Percentiles rank a stretch among this genome's conserved stretches.
These are phyloP conservation scores for Nettapus auritus DNA, from an alignment of 2,113 vertebrate genomes.

Conservation along the genomic window DNA sequence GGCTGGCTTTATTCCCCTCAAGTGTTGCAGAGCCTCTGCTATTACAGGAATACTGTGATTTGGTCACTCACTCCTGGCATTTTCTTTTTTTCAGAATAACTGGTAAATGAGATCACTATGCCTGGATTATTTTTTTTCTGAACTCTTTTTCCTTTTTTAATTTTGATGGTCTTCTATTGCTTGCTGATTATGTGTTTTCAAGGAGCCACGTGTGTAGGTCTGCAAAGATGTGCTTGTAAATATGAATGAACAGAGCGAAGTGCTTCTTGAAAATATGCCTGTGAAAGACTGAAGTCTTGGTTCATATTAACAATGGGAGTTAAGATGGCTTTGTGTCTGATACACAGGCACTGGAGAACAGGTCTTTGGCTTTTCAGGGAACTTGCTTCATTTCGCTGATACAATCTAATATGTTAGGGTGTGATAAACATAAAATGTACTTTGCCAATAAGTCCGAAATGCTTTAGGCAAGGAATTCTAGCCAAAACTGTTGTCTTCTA, in stretches of 20 bases:
- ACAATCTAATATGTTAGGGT: no score
- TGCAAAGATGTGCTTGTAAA: neutral
- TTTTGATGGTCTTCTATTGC: neutral
- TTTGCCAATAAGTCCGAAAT: neutral
- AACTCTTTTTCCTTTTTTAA: neutral
- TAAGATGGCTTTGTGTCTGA: neutral
- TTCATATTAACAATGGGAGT: neutral
- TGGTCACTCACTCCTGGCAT: neutral
- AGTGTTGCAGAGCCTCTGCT: neutral
- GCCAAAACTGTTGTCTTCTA: neutral
- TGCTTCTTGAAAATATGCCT: neutral
- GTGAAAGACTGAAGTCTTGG: neutral
- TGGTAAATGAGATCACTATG: neutral
- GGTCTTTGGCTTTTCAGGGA: neutral
- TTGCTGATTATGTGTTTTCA: neutral
- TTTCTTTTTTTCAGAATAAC: neutral
- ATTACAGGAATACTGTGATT: neutral
- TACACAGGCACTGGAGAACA: neutral
- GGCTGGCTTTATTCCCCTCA: neutral
- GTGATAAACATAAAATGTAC: neutral
- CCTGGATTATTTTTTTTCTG: neutral
- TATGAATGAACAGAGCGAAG: neutral
- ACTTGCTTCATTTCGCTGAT: neutral
- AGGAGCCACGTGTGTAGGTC: neutral
- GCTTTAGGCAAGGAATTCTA: neutral